Evolutionary conservation across 2,113 vertebrate species (phyloP), one percentile per base, ranked within the genome.

Genomic region (Ovibos moschatus): DNA sequence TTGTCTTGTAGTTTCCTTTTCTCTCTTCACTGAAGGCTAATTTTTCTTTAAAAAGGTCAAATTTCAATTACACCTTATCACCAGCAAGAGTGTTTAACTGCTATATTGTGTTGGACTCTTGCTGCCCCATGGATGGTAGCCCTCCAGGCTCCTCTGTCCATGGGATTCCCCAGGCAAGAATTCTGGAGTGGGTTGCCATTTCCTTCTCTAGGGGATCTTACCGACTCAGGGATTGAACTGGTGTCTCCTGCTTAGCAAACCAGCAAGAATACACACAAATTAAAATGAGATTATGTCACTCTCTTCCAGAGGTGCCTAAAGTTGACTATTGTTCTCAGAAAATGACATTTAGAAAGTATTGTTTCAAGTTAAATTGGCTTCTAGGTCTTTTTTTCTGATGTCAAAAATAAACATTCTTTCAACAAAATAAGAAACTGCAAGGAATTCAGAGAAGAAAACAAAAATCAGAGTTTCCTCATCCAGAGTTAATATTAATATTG

Each of bases 391-490:
- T 92, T 60, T 84, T 51, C 91, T 91, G 30, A 71, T 67, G 8
- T 90, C 16, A 25, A 84, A 79, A 60, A 55, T 45, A 96, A 91
- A 91, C 28, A 88, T 33, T 58, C 51, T 74, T 91, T 93, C 23
- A 28, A 53, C 14, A 78, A 83, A 64, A 78, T 40, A 17, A 91
- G 33, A 60, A 93, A 93, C 30, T 25, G 81, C 50, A 79, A 19
- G 4, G 33, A 91, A 81, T 60, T 71, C 53, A 60, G 16, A 67
- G 40, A 57, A 71, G 25, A 79, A 89, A 96, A n/a, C 3, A 43
- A 28, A 93, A 84, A 88, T 74, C 50, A 50, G 40, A 89, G 27
- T 71, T 21, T 84, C 23, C 16, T 40, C 7, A 53, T n/a, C 30
- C 10, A 79, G 40, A 83, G 7, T 79, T 88, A n/a, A 62, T 55